Evolutionary conservation across 1,140 invertebrate genomes (phyloP).

Genomic region (Lepidostoma basale): DNA sequence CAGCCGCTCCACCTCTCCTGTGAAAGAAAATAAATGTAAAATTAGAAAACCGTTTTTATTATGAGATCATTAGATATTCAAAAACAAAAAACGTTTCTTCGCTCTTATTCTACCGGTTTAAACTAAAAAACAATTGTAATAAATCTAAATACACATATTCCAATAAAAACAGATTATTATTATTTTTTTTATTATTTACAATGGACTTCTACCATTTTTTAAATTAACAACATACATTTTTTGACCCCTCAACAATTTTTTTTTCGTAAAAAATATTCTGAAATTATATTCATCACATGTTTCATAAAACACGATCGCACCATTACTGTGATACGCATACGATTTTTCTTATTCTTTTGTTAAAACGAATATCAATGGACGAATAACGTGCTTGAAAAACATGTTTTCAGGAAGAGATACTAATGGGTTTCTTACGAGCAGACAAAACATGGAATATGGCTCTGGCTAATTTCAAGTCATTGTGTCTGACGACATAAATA

Average conservation of each 20-base stretch:
- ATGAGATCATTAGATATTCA: no score
- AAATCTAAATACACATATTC: no score
- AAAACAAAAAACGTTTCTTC: no score
- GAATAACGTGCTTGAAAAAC: conserved; percentile 6
- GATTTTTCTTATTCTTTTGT: neutral
- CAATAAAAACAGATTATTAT: no score
- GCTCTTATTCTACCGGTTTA: no score
- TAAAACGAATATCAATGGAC: neutral
- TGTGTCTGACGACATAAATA: no score
- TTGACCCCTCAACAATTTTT: neutral
- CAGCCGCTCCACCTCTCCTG: conserved; percentile 87
- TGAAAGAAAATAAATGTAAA: conserved; percentile 48
- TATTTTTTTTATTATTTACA: neutral
- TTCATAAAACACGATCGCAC: neutral
- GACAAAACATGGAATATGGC: conserved; percentile 16
- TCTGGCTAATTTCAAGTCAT: neutral
- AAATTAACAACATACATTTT: neutral
- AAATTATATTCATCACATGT: neutral
- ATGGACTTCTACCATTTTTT: no score
- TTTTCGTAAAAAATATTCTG: neutral
- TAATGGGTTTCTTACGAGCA: conserved; percentile 30
- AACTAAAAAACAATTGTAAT: no score
- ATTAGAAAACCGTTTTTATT: no score
- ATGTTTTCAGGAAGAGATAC: conserved; percentile 19
- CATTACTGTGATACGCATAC: neutral